A percentile compares a stretch with the other conserved stretches of the same genome.
phyloP scores from a whole-genome alignment of 2,888 invertebrate species.

The Rugalucina vietnamica region DNA sequence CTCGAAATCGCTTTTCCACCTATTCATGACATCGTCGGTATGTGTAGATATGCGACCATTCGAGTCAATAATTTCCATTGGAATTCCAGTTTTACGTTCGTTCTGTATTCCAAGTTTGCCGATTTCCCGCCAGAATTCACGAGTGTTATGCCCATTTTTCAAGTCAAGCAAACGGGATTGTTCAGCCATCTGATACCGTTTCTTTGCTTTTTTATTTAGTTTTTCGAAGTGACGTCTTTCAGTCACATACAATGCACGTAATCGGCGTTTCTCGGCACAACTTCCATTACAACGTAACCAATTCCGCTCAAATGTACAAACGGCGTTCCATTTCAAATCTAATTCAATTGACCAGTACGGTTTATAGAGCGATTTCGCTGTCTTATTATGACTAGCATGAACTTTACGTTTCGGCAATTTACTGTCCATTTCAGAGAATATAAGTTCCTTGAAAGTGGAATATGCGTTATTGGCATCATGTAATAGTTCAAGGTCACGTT shows the following conservation, averaged over 20 bases:
- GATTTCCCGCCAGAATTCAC: not conserved
- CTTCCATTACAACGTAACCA: not conserved
- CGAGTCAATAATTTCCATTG: slow-evolving; percentile 15
- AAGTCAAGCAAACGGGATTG: not conserved
- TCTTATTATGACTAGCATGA: not conserved
- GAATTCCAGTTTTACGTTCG: slow-evolving; percentile 20
- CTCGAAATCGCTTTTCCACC: not conserved
- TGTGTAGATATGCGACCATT: not conserved
- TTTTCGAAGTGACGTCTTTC: not conserved
- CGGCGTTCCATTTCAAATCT: not conserved
- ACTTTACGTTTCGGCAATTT: not conserved
- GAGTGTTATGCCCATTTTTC: not conserved
- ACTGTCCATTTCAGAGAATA: not conserved
- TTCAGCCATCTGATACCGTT: not conserved
- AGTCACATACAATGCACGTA: no score
- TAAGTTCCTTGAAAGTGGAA: not conserved
- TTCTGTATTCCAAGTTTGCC: slow-evolving; percentile 31
- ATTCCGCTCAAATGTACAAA: not conserved
- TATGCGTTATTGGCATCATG: not conserved
- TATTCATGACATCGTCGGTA: not conserved
- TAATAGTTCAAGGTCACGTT: not conserved
- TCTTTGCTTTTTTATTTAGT: not conserved
- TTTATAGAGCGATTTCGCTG: not conserved
- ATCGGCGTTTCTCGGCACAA: not conserved
- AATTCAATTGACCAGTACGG: not conserved